phyloP scores from a whole-genome alignment of 1,140 invertebrate genomes.

The Panagrolaimus sp. region DNA sequence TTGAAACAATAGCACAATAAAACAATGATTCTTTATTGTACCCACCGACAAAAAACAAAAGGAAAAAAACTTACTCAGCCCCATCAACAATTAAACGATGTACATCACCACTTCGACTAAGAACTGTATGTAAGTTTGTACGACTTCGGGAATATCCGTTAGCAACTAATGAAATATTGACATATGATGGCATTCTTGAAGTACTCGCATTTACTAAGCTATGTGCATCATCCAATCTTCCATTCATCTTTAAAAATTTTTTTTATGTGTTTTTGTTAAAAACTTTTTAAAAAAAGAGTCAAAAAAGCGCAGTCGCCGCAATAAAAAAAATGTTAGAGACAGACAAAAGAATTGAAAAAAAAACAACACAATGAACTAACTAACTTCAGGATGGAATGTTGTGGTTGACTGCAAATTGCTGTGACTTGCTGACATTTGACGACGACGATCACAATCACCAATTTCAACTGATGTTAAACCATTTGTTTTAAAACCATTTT shows the following conservation, averaged over 20 bases:
- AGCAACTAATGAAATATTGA: conserved; percentile 2
- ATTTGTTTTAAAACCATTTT: too few species aligned
- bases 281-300: too few species aligned
- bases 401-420: neutral
- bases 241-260: too few species aligned
- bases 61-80: neutral
- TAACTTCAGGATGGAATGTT: neutral
- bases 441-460: neutral
- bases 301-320: too few species aligned
- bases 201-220: neutral
- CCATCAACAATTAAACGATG: conserved; percentile 6
- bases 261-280: too few species aligned
- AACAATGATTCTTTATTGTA: neutral
- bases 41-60: too few species aligned
- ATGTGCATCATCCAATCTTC: too few species aligned
- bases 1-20: neutral
- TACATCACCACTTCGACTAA: conserved; percentile 5
- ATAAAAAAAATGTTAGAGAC: too few species aligned
- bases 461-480: neutral
- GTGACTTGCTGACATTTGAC: neutral
- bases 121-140: conserved; percentile 6
- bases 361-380: neutral
- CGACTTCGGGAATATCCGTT: conserved; percentile 10
- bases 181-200: conserved; percentile 11
- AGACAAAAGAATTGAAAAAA: too few species aligned